phyloP scores from a whole-genome alignment of 2,888 invertebrate species.

The Salticus scenicus region DNA sequence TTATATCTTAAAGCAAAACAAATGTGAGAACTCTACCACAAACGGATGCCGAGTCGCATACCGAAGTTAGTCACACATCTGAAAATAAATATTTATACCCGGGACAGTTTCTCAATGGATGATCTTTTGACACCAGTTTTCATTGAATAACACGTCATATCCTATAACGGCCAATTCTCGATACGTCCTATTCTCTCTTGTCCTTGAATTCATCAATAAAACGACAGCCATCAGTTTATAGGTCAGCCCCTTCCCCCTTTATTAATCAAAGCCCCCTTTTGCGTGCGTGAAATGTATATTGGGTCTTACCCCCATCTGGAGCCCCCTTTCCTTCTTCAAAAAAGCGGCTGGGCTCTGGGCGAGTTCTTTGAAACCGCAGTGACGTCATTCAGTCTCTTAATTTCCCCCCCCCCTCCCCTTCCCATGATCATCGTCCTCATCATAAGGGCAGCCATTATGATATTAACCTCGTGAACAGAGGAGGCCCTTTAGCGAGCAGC shows the following conservation, averaged over 20 bases:
- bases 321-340: constrained; percentile 7
- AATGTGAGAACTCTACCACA: too few relatives aligned
- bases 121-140: too few relatives aligned
- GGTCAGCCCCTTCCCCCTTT: constrained; percentile 6
- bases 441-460: constrained; percentile 66
- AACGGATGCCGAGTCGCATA: too few relatives aligned
- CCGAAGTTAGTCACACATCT: too few relatives aligned
- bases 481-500: constrained; percentile 48
- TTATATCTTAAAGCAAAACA: too few relatives aligned
- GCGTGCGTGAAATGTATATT: not conserved
- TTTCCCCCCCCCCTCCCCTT: constrained; percentile 1
- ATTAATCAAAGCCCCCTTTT: constrained; percentile 39
- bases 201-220: constrained; percentile 65
- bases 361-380: constrained; percentile 69
- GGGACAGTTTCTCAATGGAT: too few relatives aligned
- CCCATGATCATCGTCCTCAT: constrained; percentile 34
- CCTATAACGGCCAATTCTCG: not conserved
- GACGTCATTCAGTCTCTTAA: constrained; percentile 57
- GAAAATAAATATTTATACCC: too few relatives aligned
- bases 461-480: constrained; percentile 59
- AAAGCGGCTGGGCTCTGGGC: constrained; percentile 29
- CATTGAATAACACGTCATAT: too few relatives aligned
- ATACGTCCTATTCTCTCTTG: not conserved
- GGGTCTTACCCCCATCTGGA: constrained; percentile 14
- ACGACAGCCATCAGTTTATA: constrained; percentile 20